phyloP scores from a whole-genome alignment of 1,140 invertebrate genomes.

The Coenobita brevimanus region DNA sequence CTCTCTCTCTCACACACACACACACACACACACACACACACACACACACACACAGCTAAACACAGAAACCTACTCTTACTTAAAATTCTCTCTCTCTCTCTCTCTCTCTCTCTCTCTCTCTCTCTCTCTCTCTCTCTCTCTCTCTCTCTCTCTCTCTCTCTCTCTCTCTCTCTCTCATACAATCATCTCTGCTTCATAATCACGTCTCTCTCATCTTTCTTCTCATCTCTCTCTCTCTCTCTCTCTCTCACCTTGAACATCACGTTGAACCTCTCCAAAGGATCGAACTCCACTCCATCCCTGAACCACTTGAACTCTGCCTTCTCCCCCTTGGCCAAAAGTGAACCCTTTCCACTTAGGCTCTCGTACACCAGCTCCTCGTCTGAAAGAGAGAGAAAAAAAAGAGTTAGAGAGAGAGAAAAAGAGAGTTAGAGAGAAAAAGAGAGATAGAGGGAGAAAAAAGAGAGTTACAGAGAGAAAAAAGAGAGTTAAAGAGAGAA shows the following conservation, averaged over 20 bases:
- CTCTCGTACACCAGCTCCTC: constrained; percentile 88
- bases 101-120: constrained; percentile 30
- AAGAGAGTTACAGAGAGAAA: no score
- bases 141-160: not conserved
- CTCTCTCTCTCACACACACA: no score
- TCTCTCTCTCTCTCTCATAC: no score
- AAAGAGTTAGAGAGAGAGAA: not conserved
- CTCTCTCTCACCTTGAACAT: constrained; percentile 79
- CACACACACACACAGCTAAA: not conserved
- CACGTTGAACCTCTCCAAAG: constrained; percentile 95
- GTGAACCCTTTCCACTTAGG: constrained; percentile 75
- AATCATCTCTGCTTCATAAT: no score
- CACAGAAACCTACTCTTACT: not conserved
- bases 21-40: no score
- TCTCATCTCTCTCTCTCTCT: not conserved
- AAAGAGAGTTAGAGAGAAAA: not conserved
- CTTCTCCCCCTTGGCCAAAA: constrained; percentile 81
- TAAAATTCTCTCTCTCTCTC: no score
- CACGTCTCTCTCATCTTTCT: not conserved
- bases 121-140: constrained; percentile 7
- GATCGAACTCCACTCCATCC: constrained; percentile 91
- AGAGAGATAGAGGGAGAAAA: not conserved
- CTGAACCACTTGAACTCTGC: constrained; percentile 92
- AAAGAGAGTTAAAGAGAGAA: no score
- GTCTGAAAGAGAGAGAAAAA: constrained; percentile 74